Conservation (phyloP, 2,113 vertebrate species). For the Bubo scandiacus region DNA sequence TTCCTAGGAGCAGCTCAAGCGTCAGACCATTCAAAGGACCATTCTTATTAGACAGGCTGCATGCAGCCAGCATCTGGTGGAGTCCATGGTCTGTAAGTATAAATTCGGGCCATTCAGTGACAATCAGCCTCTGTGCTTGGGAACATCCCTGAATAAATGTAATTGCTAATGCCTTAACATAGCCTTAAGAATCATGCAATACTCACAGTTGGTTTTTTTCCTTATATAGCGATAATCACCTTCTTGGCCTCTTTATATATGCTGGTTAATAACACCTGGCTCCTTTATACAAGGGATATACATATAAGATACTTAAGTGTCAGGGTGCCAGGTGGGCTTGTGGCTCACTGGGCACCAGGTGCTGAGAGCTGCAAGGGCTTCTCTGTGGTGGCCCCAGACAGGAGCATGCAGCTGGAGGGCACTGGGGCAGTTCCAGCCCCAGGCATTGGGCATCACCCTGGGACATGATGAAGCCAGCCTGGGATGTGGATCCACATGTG, state of each 20-base stretch:
- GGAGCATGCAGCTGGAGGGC: accelerated
- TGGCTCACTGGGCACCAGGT: background rate
- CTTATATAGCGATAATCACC: background rate
- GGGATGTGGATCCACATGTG: background rate
- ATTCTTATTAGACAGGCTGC: background rate
- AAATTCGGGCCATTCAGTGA: background rate
- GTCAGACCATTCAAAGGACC: background rate
- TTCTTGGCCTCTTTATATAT: background rate
- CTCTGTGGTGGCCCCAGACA: background rate
- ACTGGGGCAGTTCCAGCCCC: too few relatives aligned
- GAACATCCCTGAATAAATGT: background rate
- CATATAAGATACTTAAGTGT: background rate
- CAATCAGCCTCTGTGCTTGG: background rate
- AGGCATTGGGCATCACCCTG: accelerated
- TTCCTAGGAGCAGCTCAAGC: background rate
- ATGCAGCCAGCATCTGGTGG: background rate
- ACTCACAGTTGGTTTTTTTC: accelerated
- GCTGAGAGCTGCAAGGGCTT: accelerated
- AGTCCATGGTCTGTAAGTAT: background rate
- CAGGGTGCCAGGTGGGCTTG: too few relatives aligned
- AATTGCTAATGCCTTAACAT: background rate
- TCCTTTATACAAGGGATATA: background rate
- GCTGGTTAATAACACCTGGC: background rate
- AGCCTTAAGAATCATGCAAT: background rate
- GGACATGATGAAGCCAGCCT: background rate